Base-by-base conservation (phyloP, 2,888 invertebrate genomes). In the Cecidostiba fungosa region DNA sequence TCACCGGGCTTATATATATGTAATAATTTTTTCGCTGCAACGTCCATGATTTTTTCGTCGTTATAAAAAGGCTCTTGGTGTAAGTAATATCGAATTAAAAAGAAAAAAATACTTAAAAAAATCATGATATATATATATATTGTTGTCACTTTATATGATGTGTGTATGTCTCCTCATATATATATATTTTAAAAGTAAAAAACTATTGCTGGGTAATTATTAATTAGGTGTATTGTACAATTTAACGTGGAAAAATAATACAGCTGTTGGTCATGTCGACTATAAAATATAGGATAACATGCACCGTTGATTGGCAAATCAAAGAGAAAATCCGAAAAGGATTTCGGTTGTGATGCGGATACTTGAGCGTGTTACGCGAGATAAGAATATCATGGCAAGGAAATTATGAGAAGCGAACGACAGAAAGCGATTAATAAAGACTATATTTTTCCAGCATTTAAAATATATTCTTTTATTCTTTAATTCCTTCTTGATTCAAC, bases 401-500 rank as follows among this genome's bases (percentile, higher is more conserved):
- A 81, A 84, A 79, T 47, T 47, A 82, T 62, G 36, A 43, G 70
- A 86, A 83, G 77, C 72, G 81, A 82, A 79, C 74, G 70, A 29
- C 50, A 76, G 87, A 86, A 84, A 86, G 69, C 70, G 54, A 79
- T 84, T 77, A 84, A 85, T 84, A 87, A 88, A 87, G 85, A 89
- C 83, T 91, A 90, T 91, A 90, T 91, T 92, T 92, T 92, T 91
- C 89, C 90, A 92, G 89, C 89, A 91, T 90, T 89, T 84, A 87
- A 85, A 76, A 59, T 1, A 50, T 70, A 36, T 69, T 81, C 16
- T 54, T n/a, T 39, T 85, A 26, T 39, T n/a, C 74, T 76, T 69
- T 69, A 39, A 76, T 54, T 12, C 23, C 19, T 29, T n/a, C n/a
- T n/a, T n/a, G n/a, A n/a, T n/a, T n/a, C n/a, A n/a, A n/a, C n/a